These are phyloP conservation scores for Chrysolophus pictus DNA, from an alignment of 2,797 vertebrate genomes.

Conservation along the genomic window DNA sequence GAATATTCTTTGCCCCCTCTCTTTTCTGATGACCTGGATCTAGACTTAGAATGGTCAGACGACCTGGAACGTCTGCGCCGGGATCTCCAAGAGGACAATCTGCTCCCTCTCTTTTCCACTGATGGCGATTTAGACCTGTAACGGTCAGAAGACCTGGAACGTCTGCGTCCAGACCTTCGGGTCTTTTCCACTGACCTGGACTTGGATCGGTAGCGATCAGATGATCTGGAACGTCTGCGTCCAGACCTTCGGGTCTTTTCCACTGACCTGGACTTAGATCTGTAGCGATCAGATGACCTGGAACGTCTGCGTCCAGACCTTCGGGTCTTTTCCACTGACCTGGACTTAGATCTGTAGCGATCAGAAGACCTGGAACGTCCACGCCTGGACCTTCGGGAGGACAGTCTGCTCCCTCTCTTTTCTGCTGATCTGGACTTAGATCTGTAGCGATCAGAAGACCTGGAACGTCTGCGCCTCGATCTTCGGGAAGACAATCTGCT, in stretches of 20 bases:
- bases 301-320: conserved; percentile 2
- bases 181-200: conserved; percentile 69
- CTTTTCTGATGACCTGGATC: conserved; percentile 76
- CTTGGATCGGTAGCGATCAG: conserved; percentile 52
- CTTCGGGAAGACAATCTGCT: conserved; percentile 16
- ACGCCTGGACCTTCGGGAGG: background rate
- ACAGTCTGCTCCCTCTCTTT: background rate
- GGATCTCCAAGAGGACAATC: conserved; percentile 74
- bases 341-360: conserved; percentile 21
- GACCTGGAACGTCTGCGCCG: conserved; percentile 78
- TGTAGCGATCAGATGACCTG: conserved; percentile 42
- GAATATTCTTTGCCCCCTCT: conserved; percentile 80
- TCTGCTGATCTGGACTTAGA: conserved; percentile 74
- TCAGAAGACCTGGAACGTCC: conserved; percentile 54
- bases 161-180: conserved; percentile 65
- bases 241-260: conserved; percentile 32
- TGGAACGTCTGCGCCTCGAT: conserved; percentile 46
- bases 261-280: conserved; percentile 71
- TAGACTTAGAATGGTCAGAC: conserved; percentile 79
- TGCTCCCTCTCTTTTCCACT: conserved; percentile 25
- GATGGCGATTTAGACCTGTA: conserved; percentile 79
- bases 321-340: conserved; percentile 26
- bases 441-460: conserved; percentile 41
- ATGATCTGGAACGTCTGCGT: conserved; percentile 15
- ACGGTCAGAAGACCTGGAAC: conserved; percentile 78